phyloP scores from a whole-genome alignment of 1,140 invertebrate species.

The Steinernema khuongi region DNA sequence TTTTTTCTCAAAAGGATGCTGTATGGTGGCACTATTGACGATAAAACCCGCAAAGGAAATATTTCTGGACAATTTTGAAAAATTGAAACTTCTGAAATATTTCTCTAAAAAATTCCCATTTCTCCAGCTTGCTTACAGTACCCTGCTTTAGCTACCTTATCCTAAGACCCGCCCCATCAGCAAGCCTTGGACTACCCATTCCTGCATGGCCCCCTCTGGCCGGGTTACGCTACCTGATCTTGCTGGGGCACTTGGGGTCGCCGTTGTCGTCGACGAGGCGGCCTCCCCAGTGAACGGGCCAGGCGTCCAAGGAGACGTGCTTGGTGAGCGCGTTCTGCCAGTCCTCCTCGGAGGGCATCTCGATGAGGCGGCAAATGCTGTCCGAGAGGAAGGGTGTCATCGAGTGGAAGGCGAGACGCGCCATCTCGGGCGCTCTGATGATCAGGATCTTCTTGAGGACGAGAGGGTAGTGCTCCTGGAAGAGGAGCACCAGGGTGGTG shows the following conservation, averaged over 20 bases:
- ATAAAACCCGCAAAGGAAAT: no score
- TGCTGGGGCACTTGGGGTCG: constrained; percentile 57
- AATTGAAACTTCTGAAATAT: no score
- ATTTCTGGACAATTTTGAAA: no score
- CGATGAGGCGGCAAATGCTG: constrained; percentile 52
- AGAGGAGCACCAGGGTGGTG: constrained; percentile 54
- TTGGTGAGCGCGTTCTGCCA: constrained; percentile 53
- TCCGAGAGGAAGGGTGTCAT: constrained; percentile 56
- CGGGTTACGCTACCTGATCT: constrained; percentile 34
- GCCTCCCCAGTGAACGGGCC: constrained; percentile 58
- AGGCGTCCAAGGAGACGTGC: constrained; percentile 53
- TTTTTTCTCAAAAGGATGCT: no score
- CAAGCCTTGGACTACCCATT: no score
- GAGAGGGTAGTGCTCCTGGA: constrained; percentile 57
- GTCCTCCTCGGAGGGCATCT: constrained; percentile 55
- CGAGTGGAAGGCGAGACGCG: constrained; percentile 53
- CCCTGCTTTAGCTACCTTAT: no score
- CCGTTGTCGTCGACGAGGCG: constrained; percentile 50
- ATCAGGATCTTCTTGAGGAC: constrained; percentile 55
- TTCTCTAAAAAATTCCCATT: no score
- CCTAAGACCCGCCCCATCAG: no score
- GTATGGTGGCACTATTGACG: no score
- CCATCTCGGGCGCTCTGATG: constrained; percentile 58
- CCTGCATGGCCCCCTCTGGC: no score
- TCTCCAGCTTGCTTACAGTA: no score